Conservation (phyloP, 2,888 invertebrate genomes). For the Ormyrus nitidulus region DNA sequence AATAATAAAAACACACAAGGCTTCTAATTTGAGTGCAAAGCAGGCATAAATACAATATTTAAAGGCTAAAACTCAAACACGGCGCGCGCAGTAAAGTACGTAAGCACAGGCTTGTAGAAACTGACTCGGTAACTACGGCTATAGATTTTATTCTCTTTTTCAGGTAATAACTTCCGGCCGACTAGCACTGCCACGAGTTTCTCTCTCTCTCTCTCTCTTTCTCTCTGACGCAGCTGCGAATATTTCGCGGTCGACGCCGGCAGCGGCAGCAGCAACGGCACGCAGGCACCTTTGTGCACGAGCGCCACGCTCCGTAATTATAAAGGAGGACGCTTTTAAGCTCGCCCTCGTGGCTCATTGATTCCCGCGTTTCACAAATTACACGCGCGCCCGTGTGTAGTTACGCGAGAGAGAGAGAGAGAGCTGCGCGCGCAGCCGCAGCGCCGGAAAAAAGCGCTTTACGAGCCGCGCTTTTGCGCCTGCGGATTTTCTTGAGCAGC, state of each 20-base stretch:
- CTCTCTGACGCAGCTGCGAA: background rate
- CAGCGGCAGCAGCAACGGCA: background rate
- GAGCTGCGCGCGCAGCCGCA: slow-evolving; percentile 3
- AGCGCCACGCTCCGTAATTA: slow-evolving; percentile 37
- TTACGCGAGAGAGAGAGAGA: background rate
- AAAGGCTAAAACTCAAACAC: slow-evolving; percentile 35
- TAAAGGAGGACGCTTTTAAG: slow-evolving; percentile 26
- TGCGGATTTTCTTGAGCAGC: background rate
- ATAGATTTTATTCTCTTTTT: slow-evolving; percentile 52
- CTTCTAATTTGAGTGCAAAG: slow-evolving; percentile 32
- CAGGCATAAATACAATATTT: slow-evolving; percentile 41
- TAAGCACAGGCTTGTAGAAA: slow-evolving; percentile 15
- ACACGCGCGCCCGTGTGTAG: background rate
- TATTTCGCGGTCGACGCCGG: slow-evolving; percentile 38
- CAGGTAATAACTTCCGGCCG: slow-evolving; percentile 56
- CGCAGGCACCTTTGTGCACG: no score
- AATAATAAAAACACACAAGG: slow-evolving; percentile 21
- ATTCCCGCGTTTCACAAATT: slow-evolving; percentile 42
- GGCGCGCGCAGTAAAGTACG: slow-evolving; percentile 20
- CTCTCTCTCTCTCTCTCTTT: no score
- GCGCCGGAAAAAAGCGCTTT: slow-evolving; percentile 27
- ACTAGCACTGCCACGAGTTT: slow-evolving; percentile 1
- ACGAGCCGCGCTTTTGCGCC: background rate
- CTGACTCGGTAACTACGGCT: slow-evolving; percentile 12
- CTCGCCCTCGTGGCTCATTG: slow-evolving; percentile 41